phyloP scores from a whole-genome alignment of 2,797 vertebrate species.

The Crypturellus tataupa region DNA sequence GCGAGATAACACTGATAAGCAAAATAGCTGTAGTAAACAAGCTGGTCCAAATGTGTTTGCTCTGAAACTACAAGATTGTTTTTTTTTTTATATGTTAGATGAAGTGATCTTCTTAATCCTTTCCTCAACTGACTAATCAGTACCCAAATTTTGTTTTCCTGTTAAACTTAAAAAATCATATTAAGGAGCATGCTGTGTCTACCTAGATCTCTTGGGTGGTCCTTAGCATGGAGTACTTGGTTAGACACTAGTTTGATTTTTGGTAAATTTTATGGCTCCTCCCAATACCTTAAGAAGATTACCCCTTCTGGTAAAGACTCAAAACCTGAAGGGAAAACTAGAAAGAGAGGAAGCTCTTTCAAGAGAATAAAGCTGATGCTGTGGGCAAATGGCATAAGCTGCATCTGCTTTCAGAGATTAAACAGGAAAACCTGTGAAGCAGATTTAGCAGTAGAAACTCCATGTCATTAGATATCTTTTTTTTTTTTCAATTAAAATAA shows the following conservation, averaged over 20 bases:
- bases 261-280: slow-evolving; percentile 25
- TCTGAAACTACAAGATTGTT: neutral
- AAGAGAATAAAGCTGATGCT: slow-evolving; percentile 52
- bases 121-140: neutral
- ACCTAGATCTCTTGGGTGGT: slow-evolving; percentile 2
- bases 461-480: slow-evolving; percentile 23
- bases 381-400: slow-evolving; percentile 40
- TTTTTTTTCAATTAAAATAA: slow-evolving; percentile 13
- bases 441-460: slow-evolving; percentile 3
- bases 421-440: slow-evolving; percentile 25
- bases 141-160: neutral
- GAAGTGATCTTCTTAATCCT: neutral
- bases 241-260: slow-evolving; percentile 14
- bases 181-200: neutral
- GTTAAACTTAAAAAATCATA: neutral
- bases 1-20: neutral
- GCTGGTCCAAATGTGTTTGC: neutral
- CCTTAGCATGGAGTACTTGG: slow-evolving; percentile 3
- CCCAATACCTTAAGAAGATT: slow-evolving; percentile 44
- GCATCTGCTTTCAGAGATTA: slow-evolving; percentile 31
- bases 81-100: neutral
- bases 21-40: neutral
- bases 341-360: slow-evolving; percentile 53
- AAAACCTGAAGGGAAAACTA: slow-evolving; percentile 41
- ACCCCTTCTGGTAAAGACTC: slow-evolving; percentile 34